Percentiles rank a stretch among this genome's conserved stretches.
phyloP scores from a whole-genome alignment of 64 coral and sea anemone genomes.

The Montipora foliosa region DNA sequence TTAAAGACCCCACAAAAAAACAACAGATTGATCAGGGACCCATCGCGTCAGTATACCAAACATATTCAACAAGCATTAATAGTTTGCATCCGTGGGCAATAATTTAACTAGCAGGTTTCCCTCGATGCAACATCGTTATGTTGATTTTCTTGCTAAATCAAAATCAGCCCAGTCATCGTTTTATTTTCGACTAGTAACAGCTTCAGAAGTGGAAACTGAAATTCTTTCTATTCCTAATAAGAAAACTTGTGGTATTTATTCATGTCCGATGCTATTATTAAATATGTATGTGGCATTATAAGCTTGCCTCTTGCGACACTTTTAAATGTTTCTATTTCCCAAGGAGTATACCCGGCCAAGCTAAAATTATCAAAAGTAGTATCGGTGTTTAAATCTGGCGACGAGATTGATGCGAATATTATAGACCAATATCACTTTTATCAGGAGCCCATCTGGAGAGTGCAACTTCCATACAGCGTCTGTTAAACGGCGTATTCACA shows the following conservation, averaged over 20 bases:
- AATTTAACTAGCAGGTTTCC: no score
- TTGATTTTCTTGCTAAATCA: no score
- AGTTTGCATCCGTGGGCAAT: no score
- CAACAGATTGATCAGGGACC: background rate
- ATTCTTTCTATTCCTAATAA: no score
- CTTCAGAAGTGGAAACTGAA: no score
- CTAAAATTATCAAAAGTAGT: constrained; percentile 63
- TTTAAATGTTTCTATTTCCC: constrained; percentile 62
- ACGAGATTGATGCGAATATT: constrained; percentile 63
- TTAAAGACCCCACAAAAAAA: background rate
- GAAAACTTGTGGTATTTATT: background rate
- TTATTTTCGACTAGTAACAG: no score
- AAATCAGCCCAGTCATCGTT: no score
- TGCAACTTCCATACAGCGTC: no score
- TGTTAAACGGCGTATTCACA: no score
- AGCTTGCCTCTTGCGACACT: constrained; percentile 55
- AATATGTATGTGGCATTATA: constrained; percentile 60
- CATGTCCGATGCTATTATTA: constrained; percentile 59
- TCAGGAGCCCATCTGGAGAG: no score
- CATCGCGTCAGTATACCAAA: background rate
- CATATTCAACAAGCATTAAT: no score
- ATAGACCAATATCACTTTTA: constrained; percentile 51
- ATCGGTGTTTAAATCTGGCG: constrained; percentile 64
- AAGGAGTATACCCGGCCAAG: constrained; percentile 59
- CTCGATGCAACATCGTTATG: no score